phyloP scores from a whole-genome alignment of 92 coral and sea anemone species.

The Porites divaricata region DNA sequence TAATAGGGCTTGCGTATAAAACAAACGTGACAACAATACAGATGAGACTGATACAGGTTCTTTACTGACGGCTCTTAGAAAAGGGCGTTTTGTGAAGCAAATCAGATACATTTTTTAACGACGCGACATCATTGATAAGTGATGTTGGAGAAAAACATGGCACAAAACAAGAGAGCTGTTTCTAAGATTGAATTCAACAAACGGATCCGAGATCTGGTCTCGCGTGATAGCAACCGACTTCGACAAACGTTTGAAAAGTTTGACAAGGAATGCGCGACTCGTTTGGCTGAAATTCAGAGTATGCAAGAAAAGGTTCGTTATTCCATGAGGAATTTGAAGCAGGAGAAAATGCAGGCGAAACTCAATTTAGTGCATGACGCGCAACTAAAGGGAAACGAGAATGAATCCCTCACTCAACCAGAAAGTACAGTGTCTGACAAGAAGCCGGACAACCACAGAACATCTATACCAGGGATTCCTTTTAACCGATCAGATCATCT shows the following conservation, averaged over 20 bases:
- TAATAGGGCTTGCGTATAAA: background rate
- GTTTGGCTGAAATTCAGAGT: constrained; percentile 80
- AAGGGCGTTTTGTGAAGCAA: background rate
- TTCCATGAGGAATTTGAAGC: constrained; percentile 76
- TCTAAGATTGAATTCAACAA: constrained; percentile 70
- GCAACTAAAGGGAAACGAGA: background rate
- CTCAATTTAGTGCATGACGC: background rate
- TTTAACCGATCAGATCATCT: background rate
- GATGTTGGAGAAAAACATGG: constrained; percentile 24
- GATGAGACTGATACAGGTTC: background rate
- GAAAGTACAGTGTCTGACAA: background rate
- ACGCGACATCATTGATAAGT: background rate
- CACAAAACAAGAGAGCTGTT: constrained; percentile 50
- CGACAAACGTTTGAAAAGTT: constrained; percentile 64
- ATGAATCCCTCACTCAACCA: background rate
- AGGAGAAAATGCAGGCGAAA: constrained; percentile 54
- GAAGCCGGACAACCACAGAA: background rate
- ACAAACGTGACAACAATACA: background rate
- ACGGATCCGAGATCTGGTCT: constrained; percentile 78
- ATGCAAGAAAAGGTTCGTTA: constrained; percentile 85
- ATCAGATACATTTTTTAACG: background rate
- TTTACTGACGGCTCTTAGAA: no score
- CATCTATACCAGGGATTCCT: constrained; percentile 14
- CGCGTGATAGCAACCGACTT: constrained; percentile 69
- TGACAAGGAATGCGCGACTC: constrained; percentile 77